Base-by-base conservation (phyloP, 2,888 invertebrate species). In the Machimus rusticus region DNA sequence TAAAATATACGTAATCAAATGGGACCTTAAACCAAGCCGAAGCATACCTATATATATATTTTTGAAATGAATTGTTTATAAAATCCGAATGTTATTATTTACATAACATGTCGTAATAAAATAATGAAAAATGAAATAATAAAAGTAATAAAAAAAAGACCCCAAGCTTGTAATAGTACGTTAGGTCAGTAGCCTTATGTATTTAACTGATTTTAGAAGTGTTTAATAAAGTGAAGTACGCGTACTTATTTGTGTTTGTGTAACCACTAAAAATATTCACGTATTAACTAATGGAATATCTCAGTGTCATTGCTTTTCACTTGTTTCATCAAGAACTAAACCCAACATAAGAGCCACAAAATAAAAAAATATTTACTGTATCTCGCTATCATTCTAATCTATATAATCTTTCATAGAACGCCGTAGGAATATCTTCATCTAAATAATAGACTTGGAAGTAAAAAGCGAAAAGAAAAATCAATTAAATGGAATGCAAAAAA, bases 1-100 rank as follows among this genome's bases (percentile, higher is more conserved):
- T 39, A 78, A 66, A 51, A 79, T 79, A 90, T 90, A 91, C 90
- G 91, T 91, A 91, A 90, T 90, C 89, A 90, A 90, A 90, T 89
- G 91, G 90, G 90, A 90, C 90, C 90, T 90, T 89, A 88, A 78
- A 88, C 86, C 86, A 88, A 78, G 88, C 86, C 87, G 88, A 89
- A 78, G 78, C 87, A 88, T 86, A 87, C 77, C 51, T 46, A 79
- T 46, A 46, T 46, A 46, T 66, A 79, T 79, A 79, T 79, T 79
- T 79, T 79, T 79, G 79, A 79, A 79, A 79, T 46, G 51, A 79
- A 46, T 79, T 79, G 51, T 79, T 79, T 79, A 79, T 79, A 57
- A 46, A 37, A 79, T 74, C 37, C 55, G 85, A 51, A 55, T 74
- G 43, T 85, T 85, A 74, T 85, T 87, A 55, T 87, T 87, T 76